Conservation (phyloP, 2,888 invertebrate genomes). For the Aspidiotus destructor region DNA sequence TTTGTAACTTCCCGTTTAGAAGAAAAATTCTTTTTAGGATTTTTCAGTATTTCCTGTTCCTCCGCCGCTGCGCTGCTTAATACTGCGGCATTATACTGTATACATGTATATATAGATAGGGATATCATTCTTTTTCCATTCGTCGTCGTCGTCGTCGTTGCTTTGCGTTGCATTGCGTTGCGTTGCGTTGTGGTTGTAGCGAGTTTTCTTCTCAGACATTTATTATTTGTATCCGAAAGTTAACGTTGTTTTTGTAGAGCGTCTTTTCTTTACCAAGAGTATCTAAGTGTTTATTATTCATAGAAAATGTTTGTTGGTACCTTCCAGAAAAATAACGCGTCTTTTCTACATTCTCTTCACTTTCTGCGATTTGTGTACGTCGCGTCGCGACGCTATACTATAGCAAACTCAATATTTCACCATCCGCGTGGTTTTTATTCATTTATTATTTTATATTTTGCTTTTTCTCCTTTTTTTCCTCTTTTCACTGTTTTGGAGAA, state of each 20-base stretch:
- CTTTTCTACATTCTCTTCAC: constrained; percentile 7
- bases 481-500: too few relatives aligned
- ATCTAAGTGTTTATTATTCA: constrained; percentile 28
- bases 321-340: constrained; percentile 19
- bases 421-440: too few relatives aligned
- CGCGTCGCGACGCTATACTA: too few relatives aligned
- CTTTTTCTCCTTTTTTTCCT: too few relatives aligned
- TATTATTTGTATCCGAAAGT: constrained; percentile 26
- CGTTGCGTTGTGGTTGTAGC: background rate
- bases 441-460: too few relatives aligned
- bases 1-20: constrained; percentile 15
- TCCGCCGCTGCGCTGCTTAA: background rate
- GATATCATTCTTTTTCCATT: background rate
- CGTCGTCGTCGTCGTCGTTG: background rate
- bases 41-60: constrained; percentile 22
- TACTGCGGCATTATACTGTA: too few relatives aligned
- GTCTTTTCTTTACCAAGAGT: too few relatives aligned
- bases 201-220: constrained; percentile 15
- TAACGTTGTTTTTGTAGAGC: background rate
- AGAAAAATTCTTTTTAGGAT: constrained; percentile 24
- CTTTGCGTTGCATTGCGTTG: background rate
- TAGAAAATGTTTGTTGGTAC: constrained; percentile 21
- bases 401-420: too few relatives aligned
- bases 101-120: too few relatives aligned
- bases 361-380: background rate